phyloP scores from a whole-genome alignment of 2,888 invertebrate species.

The Cyclophora punctaria region DNA sequence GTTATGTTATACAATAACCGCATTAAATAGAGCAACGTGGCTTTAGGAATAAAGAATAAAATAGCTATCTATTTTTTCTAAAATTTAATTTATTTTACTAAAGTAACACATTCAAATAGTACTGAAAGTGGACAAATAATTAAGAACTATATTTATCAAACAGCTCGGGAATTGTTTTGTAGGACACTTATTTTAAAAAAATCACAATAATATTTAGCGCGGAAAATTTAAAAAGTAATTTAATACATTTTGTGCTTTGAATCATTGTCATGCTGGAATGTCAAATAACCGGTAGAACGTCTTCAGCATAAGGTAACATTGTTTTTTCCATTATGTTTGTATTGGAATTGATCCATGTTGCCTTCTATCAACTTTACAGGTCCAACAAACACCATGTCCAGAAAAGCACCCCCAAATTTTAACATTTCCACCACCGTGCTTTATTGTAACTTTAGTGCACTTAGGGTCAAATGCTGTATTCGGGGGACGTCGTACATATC shows the following conservation, averaged over 20 bases:
- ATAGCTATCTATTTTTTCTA: too few species aligned
- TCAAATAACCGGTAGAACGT: slow-evolving; percentile 1
- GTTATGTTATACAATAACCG: too few species aligned
- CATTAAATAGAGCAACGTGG: too few species aligned
- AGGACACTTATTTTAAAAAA: too few species aligned
- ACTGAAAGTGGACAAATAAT: too few species aligned
- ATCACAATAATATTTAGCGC: too few species aligned
- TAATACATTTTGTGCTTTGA: neutral
- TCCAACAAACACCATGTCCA: slow-evolving; percentile 6
- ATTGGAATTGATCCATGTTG: slow-evolving; percentile 5
- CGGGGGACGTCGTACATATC: slow-evolving; percentile 1
- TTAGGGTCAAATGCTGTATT: slow-evolving; percentile 4
- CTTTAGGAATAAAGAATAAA: too few species aligned
- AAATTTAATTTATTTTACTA: too few species aligned
- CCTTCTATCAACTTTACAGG: slow-evolving; percentile 4
- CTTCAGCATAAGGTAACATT: slow-evolving; percentile 5
- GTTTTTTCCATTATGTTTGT: slow-evolving; percentile 8
- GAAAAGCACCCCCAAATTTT: slow-evolving; percentile 9
- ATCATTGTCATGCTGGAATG: neutral
- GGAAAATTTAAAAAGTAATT: too few species aligned
- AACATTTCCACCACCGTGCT: slow-evolving; percentile 8
- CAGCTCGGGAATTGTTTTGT: too few species aligned
- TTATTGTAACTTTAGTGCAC: slow-evolving; percentile 5
- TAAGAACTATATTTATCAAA: too few species aligned
- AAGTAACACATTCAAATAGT: too few species aligned